Evolutionary conservation across 2,888 invertebrate species (phyloP).

Genomic region (Cenopis cana): DNA sequence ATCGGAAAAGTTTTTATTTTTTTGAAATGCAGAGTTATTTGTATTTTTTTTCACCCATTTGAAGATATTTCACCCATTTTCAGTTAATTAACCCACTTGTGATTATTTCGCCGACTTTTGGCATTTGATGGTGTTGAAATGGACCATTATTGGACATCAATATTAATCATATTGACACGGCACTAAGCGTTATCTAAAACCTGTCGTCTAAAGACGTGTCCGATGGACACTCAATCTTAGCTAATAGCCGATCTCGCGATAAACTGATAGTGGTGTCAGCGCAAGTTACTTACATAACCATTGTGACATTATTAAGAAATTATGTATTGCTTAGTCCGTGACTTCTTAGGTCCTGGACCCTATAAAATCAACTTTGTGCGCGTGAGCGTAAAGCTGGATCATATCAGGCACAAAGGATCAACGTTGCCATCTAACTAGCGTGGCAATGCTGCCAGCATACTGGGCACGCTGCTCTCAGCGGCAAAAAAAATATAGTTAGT

Average conservation of each 20-base stretch:
- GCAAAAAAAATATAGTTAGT: no score
- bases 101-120: neutral
- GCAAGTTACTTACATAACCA: constrained; percentile 22
- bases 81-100: no score
- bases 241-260: constrained; percentile 14
- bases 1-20: no score
- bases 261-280: neutral
- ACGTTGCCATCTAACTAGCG: no score
- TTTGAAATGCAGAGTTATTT: no score
- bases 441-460: no score
- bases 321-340: constrained; percentile 5
- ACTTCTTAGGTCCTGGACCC: neutral
- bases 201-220: constrained; percentile 19
- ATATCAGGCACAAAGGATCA: no score
- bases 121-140: neutral
- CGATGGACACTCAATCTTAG: constrained; percentile 20
- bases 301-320: constrained; percentile 25
- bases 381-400: no score
- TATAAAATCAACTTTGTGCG: no score
- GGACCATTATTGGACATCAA: neutral
- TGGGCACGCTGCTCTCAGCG: no score
- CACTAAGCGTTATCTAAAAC: constrained; percentile 17
- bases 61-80: neutral
- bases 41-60: neutral
- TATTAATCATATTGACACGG: neutral